These are phyloP conservation scores for Hipparchia semele DNA, from an alignment of 2,888 invertebrate species.

Conservation along the genomic window DNA sequence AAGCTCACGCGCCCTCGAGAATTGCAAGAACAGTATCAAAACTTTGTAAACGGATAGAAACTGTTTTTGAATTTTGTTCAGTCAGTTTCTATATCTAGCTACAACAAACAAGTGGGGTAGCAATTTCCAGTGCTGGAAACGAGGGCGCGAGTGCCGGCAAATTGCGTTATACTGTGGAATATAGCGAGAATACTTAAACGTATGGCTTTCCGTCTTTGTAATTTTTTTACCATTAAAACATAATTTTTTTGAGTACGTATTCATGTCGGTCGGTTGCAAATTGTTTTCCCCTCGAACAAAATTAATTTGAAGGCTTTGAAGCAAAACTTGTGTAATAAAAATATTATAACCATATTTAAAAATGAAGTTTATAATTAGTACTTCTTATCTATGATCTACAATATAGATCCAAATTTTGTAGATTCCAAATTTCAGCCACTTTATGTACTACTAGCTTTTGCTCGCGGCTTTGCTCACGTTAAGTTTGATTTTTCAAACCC, in stretches of 20 bases:
- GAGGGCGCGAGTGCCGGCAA: constrained; percentile 55
- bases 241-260: constrained; percentile 39
- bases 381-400: too few relatives aligned
- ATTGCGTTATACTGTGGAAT: constrained; percentile 54
- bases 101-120: constrained; percentile 48
- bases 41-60: constrained; percentile 27
- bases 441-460: too few relatives aligned
- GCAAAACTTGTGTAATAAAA: background rate
- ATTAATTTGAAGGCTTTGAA: constrained; percentile 26
- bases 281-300: constrained; percentile 28
- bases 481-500: too few relatives aligned
- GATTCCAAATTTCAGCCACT: too few relatives aligned
- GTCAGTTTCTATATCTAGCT: constrained; percentile 29
- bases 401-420: too few relatives aligned
- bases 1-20: too few relatives aligned
- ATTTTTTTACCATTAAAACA: constrained; percentile 38
- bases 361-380: background rate
- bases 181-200: constrained; percentile 41
- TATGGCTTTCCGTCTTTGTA: constrained; percentile 38
- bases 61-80: constrained; percentile 12
- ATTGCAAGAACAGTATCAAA: constrained; percentile 7
- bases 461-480: too few relatives aligned
- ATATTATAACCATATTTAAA: background rate
- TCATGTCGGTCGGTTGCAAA: constrained; percentile 32
- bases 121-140: constrained; percentile 63